Base-by-base conservation (phyloP, 23 tunicate species). In the Pegea sp. region DNA sequence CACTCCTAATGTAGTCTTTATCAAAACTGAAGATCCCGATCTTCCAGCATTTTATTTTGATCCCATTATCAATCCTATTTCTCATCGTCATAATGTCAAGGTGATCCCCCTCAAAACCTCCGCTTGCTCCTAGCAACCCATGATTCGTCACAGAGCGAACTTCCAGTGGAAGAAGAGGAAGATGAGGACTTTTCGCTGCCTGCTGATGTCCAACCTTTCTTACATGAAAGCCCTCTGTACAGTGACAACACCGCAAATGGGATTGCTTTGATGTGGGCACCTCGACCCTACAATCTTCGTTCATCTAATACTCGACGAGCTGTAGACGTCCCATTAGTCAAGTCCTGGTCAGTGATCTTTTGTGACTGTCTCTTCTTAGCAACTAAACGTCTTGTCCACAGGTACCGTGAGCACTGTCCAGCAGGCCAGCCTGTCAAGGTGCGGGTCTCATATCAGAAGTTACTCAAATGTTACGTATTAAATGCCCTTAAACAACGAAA, bases 401-500 rank as follows among this genome's bases (percentile, higher is more conserved):
- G 93, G 93, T 89, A 89, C 52, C 59, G 81, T 54, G 98, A 89
- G 52, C 98, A 89, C 51, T 77, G 90, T 31, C 98, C 98, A 26
- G 98, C 98, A 16, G 98, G 98, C 1, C 88, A 76, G 57, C 98
- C 98, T 5, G 98, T 89, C n/a, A 89, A 89, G 60, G 98, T 89
- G 3, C 61, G 98, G 27, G 98, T 89, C n/a, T 76, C 90, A 0
- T 89, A 89, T 49, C 98, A 89, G 76, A 89, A 89, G 54, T 54
- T 89, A 34, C 63, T 89, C 30, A 89, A 89, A 51, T 89, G 89
- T 52, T 89, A 70, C 33, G 98, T 89, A 0, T 34, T 89, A 27
- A 89, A 89, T 51, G 98, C 98, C n/a, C 67, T 89, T 32, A 89
- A 89, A 54, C 90, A 77, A 55, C 60, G 98, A 49, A 77, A 84